Conservation (phyloP, 2,113 vertebrate species). For the Burhinus oedicnemus region DNA sequence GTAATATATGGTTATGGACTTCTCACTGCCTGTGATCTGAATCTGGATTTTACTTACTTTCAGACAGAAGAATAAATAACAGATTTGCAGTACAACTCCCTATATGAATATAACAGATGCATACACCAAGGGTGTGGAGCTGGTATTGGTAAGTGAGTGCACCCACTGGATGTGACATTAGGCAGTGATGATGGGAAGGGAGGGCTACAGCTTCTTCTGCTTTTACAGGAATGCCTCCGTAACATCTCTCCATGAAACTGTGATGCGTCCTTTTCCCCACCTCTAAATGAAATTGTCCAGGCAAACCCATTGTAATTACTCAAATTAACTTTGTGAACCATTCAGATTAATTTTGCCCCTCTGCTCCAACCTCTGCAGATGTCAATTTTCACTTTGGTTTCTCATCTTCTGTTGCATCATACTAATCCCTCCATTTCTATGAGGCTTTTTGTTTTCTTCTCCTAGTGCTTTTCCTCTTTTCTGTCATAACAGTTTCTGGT, state of each 20-base stretch:
- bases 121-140: not conserved
- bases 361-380: not conserved
- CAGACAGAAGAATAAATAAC: not conserved
- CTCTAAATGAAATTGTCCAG: not conserved
- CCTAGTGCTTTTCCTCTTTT: not conserved
- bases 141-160: not conserved
- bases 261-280: not conserved
- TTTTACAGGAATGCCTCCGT: not conserved
- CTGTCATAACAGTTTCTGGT: not conserved
- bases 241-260: not conserved
- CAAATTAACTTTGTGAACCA: not conserved
- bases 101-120: accelerated
- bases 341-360: not conserved
- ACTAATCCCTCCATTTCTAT: not conserved
- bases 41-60: not conserved
- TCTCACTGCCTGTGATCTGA: not conserved
- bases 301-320: not conserved
- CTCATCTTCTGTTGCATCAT: not conserved
- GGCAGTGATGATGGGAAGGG: not conserved
- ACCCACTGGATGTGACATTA: not conserved
- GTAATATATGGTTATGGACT: not conserved
- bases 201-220: not conserved
- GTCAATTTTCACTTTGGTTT: not conserved
- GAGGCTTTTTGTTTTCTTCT: not conserved
- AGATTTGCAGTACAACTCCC: not conserved